phyloP scores from a whole-genome alignment of 2,888 invertebrate species.

The Sminthurinus aureus region DNA sequence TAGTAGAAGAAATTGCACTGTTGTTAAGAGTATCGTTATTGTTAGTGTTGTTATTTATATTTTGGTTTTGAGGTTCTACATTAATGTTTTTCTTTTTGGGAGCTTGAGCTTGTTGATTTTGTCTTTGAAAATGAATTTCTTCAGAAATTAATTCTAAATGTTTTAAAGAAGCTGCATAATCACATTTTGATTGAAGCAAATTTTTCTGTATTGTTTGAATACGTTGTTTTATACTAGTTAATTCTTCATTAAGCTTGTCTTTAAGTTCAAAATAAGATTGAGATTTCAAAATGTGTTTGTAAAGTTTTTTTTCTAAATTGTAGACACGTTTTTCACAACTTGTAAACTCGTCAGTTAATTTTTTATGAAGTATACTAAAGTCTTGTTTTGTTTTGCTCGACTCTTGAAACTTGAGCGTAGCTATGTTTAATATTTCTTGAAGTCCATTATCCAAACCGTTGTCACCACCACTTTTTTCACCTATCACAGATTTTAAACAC shows the following conservation, averaged over 20 bases:
- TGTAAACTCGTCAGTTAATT: conserved; percentile 73
- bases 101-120: too few species aligned
- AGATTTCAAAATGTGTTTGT: conserved; percentile 83
- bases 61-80: too few species aligned
- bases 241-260: conserved; percentile 82
- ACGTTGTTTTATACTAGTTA: conserved; percentile 83
- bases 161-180: conserved; percentile 82
- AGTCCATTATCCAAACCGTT: conserved; percentile 85
- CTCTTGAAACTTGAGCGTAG: conserved; percentile 75
- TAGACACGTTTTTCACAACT: conserved; percentile 82
- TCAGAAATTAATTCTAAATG: conserved; percentile 87
- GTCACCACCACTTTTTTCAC: too few species aligned
- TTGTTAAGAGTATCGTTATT: too few species aligned
- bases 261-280: conserved; percentile 92
- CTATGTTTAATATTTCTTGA: conserved; percentile 97
- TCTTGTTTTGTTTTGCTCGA: conserved; percentile 32
- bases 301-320: conserved; percentile 81
- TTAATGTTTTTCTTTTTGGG: too few species aligned
- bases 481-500: too few species aligned
- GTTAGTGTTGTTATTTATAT: too few species aligned
- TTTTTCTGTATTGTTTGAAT: conserved; percentile 82
- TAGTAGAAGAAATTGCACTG: too few species aligned
- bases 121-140: conserved; percentile 62
- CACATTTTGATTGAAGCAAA: conserved; percentile 79
- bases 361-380: conserved; percentile 21